Percentiles rank a stretch among this genome's conserved stretches.
These are phyloP conservation scores for Delia radicum DNA, from an alignment of 1,140 invertebrate genomes.

Conservation along the genomic window DNA sequence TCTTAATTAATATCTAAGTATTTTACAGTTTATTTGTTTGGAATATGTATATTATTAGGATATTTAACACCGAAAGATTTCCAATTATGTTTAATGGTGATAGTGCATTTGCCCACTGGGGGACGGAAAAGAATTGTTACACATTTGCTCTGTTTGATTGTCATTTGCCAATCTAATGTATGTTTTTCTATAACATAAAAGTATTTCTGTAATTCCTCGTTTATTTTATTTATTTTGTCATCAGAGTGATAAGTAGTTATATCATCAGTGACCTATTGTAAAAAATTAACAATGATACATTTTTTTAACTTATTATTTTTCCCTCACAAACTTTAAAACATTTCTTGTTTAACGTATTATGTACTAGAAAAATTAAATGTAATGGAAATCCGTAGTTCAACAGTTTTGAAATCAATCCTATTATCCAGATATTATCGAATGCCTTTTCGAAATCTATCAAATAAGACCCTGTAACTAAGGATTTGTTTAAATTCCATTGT, in stretches of 20 bases:
- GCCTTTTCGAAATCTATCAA: no score
- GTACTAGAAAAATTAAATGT: no score
- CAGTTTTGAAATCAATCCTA: no score
- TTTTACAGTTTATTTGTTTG: not conserved
- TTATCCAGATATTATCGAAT: no score
- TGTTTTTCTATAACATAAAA: conserved; percentile 5
- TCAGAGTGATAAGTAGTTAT: conserved; percentile 1
- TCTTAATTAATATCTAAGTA: not conserved
- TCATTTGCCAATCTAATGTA: conserved; percentile 12
- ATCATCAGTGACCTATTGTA: conserved; percentile 11
- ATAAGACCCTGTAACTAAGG: no score
- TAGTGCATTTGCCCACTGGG: not conserved
- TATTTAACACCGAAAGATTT: not conserved
- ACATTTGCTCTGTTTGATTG: conserved; percentile 13
- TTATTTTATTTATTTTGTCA: not conserved
- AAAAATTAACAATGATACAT: not conserved
- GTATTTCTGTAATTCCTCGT: not conserved
- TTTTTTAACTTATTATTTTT: not conserved
- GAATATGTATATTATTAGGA: not conserved
- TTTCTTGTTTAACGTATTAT: no score
- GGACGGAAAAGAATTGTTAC: conserved; percentile 13
- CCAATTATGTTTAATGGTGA: not conserved
- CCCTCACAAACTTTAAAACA: no score
- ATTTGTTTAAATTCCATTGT: no score
- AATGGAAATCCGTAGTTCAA: no score